Percentiles rank a stretch among this genome's conserved stretches.
Evolutionary conservation across 1,140 invertebrate species (phyloP).

Genomic region (Dinothrombium tinctorium): DNA sequence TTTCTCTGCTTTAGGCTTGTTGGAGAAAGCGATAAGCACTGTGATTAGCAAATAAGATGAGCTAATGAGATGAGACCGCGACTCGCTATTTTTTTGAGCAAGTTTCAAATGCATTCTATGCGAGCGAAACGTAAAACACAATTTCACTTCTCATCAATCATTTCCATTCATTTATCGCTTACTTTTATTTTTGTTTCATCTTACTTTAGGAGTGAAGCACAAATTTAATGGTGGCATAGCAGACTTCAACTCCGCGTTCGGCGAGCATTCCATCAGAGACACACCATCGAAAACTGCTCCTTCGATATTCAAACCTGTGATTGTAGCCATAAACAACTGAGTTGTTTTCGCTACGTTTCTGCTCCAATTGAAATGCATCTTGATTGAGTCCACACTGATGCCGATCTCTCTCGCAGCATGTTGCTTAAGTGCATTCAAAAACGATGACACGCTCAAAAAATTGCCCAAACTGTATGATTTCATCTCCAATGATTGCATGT

Average conservation of each 20-base stretch:
- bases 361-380: neutral
- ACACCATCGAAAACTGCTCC: conserved; percentile 2
- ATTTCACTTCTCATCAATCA: no score
- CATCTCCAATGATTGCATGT: neutral
- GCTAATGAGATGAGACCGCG: no score
- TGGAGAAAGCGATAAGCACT: no score
- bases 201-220: neutral
- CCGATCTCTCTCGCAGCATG: conserved; percentile 32
- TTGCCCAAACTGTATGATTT: conserved; percentile 41
- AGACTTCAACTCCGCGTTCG: neutral
- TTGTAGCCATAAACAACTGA: neutral
- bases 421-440: conserved; percentile 58
- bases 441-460: conserved; percentile 50
- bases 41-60: no score
- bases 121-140: no score
- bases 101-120: no score
- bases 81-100: no score
- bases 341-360: neutral
- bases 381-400: conserved; percentile 4
- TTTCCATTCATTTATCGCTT: no score
- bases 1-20: no score
- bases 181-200: neutral
- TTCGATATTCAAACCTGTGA: conserved; percentile 4
- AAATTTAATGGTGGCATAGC: neutral
- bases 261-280: neutral